Evolutionary conservation across 2,113 vertebrate genomes (phyloP), one percentile per base, ranked within the genome.

Genomic region (Rhagologus leucostigma): DNA sequence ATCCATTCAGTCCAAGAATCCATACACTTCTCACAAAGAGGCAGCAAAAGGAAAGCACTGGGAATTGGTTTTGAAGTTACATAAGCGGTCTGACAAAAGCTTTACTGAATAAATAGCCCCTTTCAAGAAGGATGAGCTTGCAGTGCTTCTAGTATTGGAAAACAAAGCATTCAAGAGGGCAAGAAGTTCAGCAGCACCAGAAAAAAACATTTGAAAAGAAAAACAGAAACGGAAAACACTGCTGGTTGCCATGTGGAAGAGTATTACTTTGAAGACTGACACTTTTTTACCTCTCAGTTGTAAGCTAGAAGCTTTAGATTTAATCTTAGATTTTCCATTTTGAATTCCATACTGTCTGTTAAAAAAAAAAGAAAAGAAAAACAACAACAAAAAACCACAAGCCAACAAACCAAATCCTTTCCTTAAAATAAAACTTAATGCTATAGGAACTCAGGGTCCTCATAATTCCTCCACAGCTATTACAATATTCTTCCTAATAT

Each of bases 181-280:
- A 88, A 93, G 64, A 85, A 91, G 75, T 96, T 91, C 90, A 95
- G 68, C 88, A 95, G 82, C 52, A 88, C 27, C 33, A 92, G 33
- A 84, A 94, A 86, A 91, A 93, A 67, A 59, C 19, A 55, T 44
- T n/a, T 90, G 83, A 94, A 90, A 95, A 84, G 92, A 88, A 94
- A 96, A 95, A 68, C 75, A 96, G 90, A 44, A 92, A 75, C 13
- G 92, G 92, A 96, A 96, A 96, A 83, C 83, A 78, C 11, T 80
- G 79, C 49, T 64, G 60, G 37, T 90, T 95, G 76, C 92, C 88
- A 75, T 90, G 47, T 84, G 83, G 90, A 86, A 86, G 71, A 94
- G 68, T 78, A 56, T 91, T 93, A 59, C 75, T 55, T 78, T 53
- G 35, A 84, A 88, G 39, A 63, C 76, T 92, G 80, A 78, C 93